phyloP scores from a whole-genome alignment of 37 sponge, comb jelly and placozoan genomes.

The Halisarca cf. caerulea region DNA sequence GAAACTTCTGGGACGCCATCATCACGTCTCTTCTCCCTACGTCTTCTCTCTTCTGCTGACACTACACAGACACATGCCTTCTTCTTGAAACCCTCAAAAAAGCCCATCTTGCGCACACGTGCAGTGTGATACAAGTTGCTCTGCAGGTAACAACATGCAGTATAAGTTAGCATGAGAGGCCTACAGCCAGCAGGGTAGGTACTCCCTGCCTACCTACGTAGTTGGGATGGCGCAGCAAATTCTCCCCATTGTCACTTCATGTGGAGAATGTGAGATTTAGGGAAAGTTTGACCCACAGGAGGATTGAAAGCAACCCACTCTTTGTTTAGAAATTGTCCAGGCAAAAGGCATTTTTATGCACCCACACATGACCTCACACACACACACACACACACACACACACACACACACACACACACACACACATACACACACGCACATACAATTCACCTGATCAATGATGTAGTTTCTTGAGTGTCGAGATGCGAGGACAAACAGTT shows the following conservation, averaged over 20 bases:
- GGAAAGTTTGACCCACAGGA: too few species aligned
- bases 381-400: too few species aligned
- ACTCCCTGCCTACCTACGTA: too few species aligned
- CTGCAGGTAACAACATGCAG: constrained; percentile 22
- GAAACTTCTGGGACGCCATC: neutral
- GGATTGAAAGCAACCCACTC: too few species aligned
- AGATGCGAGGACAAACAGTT: constrained; percentile 71
- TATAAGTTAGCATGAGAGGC: neutral
- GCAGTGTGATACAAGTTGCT: constrained; percentile 81
- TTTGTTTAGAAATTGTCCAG: too few species aligned
- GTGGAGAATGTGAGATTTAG: too few species aligned
- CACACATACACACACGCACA: neutral
- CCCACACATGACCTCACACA: too few species aligned
- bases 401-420: too few species aligned
- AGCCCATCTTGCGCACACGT: constrained; percentile 64
- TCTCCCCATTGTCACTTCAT: too few species aligned
- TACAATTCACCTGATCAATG: constrained; percentile 87
- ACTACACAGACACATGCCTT: constrained; percentile 47
- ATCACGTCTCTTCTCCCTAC: neutral
- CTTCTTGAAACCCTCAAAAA: constrained; percentile 72
- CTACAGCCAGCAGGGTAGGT: neutral
- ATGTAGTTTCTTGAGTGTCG: constrained; percentile 79
- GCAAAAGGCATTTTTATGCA: too few species aligned
- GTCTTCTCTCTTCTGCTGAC: constrained; percentile 2
- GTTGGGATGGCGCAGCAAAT: too few species aligned